Base-by-base conservation (phyloP, 2,797 vertebrate genomes). In the Macropus fuliginosus region DNA sequence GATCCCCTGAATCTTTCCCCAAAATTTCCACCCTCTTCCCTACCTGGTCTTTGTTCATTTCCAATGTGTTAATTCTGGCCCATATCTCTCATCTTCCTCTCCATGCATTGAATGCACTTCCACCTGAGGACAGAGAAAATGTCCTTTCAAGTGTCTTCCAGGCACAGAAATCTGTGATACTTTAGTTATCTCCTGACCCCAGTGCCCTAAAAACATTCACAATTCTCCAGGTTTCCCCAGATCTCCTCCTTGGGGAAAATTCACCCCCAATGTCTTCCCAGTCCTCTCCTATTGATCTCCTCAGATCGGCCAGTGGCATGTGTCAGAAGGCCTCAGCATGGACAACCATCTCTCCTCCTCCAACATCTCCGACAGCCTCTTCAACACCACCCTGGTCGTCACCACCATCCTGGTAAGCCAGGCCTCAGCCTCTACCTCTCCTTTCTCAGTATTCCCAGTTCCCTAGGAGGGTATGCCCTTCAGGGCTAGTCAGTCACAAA, bases 261-360 rank as follows among this genome's bases (percentile, higher is more conserved):
- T 2, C 21, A 27, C 21, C 56, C 18, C 40, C 55, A 57, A 5
- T 54, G 89, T 90, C 96, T 96, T 91, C 96, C 95, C 96, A 94
- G 87, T 54, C 54, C 91, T 97, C 59, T 97, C 91, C 92, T n/a
- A 6, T 97, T 97, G 96, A 91, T 98, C 97, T 98, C 98, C 98
- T 57, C 98, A 99, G 99, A 99, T 99, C 18, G 99, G 99, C 97
- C 99, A 99, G 98, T 99, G 99, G 99, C 99, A 99, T 31, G 99
- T 99, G 89, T 99, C 99, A 24, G 99, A 99, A 92, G 99, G 99
- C 91, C 99, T 99, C 98, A 99, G 99, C 98, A 99, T 99, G 99
- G 99, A 99, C 98, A 99, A 98, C 98, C 99, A 98, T 98, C 99
- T 99, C 97, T 99, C 99, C 93, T 99, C 99, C 92, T 99, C 99